Evolutionary conservation across 2,888 invertebrate genomes (phyloP), one percentile per base, ranked within the genome.

Genomic region (Sarcophaga subvicina): DNA sequence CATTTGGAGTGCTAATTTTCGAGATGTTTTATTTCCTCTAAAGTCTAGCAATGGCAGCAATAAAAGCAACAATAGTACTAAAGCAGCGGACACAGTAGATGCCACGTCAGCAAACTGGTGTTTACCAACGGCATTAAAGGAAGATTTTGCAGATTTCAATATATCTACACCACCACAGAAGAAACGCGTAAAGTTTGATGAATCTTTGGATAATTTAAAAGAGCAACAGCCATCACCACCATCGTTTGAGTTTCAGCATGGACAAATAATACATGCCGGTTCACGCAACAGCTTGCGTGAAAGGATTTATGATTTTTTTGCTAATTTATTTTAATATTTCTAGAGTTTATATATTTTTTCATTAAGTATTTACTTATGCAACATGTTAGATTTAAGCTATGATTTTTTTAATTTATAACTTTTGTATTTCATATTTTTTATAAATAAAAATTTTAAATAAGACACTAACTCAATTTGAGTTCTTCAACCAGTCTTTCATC

Each of bases 171-270:
- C 90, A 20, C 91, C 91, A 1, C 91, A 90, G 54, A 91, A 91
- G 73, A 93, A 93, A 86, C 91, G 93, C 3, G 93, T 93, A 2
- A 93, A 93, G 85, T 93, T 93, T 71, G 91, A 92, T 70, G 92
- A 92, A 71, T 86, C 88, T 4, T 85, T 89, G 20, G 87, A 89
- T 75, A 85, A 88, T 37, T 75, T 79, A 11, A 80, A 79, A 25
- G 78, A 83, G 67, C 69, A 76, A 22, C 67, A 69, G 25, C 77
- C 27, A 22, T 22, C 22, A 14, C 75, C 27, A 22, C 22, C 12
- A 27, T 67, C 79, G 17, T 87, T 87, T 72, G 81, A 82, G 60
- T 88, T 86, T 79, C 75, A 80, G 25, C 27, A 72, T 37, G 70
- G 70, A 73, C 54, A 12, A 63, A 59, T 70, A 14, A 77, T 17